These are phyloP conservation scores for Trogon melanurus DNA, from an alignment of 2,113 vertebrate species.

Conservation along the genomic window DNA sequence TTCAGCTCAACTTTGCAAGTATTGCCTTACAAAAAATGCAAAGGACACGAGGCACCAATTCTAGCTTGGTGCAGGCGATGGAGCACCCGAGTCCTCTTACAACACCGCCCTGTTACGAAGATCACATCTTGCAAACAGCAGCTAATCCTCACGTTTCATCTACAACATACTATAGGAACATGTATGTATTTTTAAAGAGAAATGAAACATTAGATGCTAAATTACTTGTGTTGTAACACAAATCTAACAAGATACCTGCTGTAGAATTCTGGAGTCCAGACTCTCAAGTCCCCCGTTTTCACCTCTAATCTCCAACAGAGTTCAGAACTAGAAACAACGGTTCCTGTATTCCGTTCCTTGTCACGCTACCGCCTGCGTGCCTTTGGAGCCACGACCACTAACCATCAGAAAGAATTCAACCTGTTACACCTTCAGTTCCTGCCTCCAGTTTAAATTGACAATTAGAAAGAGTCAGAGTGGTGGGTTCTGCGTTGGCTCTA, in stretches of 20 bases:
- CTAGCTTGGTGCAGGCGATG: not conserved
- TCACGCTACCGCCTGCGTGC: not conserved
- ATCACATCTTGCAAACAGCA: not conserved
- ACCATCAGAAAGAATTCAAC: not conserved
- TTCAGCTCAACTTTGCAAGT: not conserved
- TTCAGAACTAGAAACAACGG: not conserved
- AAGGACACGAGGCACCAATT: not conserved
- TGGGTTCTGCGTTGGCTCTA: not conserved
- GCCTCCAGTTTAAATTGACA: constrained; percentile 11
- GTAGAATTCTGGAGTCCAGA: not conserved
- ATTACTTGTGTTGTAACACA: not conserved
- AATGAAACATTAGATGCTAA: not conserved
- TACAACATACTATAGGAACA: not conserved
- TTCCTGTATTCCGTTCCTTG: not conserved
- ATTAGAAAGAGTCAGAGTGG: constrained; percentile 8
- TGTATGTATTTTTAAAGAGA: not conserved
- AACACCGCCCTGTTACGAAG: not conserved
- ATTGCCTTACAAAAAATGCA: not conserved
- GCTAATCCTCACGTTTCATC: not conserved
- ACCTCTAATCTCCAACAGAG: not conserved
- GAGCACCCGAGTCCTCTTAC: not conserved
- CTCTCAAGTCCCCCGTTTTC: not conserved
- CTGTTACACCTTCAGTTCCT: not conserved
- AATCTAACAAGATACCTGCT: not conserved
- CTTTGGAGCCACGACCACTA: not conserved